Percentiles rank a stretch among this genome's conserved stretches.
Evolutionary conservation across 2,888 invertebrate genomes (phyloP).

Genomic region (Anaspis maculata): DNA sequence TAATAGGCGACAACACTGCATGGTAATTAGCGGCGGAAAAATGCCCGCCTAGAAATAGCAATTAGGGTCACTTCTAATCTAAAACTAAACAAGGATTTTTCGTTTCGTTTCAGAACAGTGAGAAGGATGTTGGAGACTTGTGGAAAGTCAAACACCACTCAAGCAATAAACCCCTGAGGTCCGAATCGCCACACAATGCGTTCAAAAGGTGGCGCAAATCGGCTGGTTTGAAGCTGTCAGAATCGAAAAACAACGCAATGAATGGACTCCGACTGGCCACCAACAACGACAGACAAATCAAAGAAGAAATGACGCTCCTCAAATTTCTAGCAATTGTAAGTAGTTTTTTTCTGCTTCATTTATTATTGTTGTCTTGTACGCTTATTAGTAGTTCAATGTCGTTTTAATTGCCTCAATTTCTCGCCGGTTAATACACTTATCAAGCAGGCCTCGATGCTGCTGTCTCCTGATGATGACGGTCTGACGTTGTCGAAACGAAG

Average conservation of each 20-base stretch:
- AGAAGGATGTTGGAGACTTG: constrained; percentile 38
- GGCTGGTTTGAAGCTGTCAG: constrained; percentile 22
- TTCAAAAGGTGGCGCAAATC: constrained; percentile 39
- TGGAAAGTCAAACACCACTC: constrained; percentile 31
- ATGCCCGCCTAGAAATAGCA: too few relatives aligned
- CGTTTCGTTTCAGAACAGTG: constrained; percentile 38
- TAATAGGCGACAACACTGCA: too few relatives aligned
- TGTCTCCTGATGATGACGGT: too few relatives aligned
- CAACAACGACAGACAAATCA: constrained; percentile 17
- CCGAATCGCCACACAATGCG: constrained; percentile 34
- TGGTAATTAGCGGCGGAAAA: too few relatives aligned
- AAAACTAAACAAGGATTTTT: constrained; percentile 8
- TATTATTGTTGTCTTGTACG: background rate
- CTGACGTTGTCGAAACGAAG: too few relatives aligned
- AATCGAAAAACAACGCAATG: constrained; percentile 24
- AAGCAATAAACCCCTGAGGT: constrained; percentile 5
- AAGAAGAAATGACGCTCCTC: constrained; percentile 47
- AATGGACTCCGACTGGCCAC: constrained; percentile 16
- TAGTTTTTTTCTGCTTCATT: constrained; percentile 36
- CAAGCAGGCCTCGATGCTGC: too few relatives aligned
- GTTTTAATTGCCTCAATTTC: background rate
- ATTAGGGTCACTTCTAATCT: too few relatives aligned
- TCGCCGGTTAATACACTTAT: too few relatives aligned
- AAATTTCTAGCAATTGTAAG: constrained; percentile 77
- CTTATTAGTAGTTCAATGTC: background rate